Evolutionary conservation across 2,113 vertebrate species (phyloP).

Genomic region (Pluvianellus socialis): DNA sequence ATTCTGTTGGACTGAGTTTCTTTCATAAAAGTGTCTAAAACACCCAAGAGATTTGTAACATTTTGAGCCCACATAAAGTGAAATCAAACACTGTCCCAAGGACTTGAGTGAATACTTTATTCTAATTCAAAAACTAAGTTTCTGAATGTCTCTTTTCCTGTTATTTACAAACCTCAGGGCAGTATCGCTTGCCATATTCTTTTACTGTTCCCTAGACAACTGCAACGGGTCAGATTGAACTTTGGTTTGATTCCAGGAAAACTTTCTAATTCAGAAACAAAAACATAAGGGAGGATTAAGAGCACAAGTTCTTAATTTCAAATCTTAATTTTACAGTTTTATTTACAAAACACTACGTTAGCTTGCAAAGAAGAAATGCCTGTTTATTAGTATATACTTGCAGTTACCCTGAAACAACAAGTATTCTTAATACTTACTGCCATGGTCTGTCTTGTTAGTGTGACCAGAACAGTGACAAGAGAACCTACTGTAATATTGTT

Average conservation of each 20-base stretch:
- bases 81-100: not conserved
- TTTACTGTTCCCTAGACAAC: slow-evolving; percentile 17
- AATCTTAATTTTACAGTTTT: not conserved
- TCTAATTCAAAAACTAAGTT: not conserved
- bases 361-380: not conserved
- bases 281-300: not conserved
- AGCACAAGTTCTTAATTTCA: not conserved
- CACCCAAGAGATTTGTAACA: not conserved
- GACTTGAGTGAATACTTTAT: not conserved
- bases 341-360: not conserved
- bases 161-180: not conserved
- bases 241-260: slow-evolving; percentile 29
- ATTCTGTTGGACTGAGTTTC: not conserved
- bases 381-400: not conserved
- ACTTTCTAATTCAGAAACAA: not conserved
- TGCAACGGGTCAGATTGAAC: not conserved
- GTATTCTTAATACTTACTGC: slow-evolving; percentile 80
- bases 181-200: slow-evolving; percentile 14
- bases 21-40: not conserved
- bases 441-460: slow-evolving; percentile 91
- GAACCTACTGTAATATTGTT: slow-evolving; percentile 98
- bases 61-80: not conserved
- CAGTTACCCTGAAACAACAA: not conserved
- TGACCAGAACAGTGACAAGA: slow-evolving; percentile 94
- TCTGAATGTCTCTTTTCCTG: not conserved